Conservation (phyloP, 2,113 vertebrate species). For the Halichoeres trimaculatus region DNA sequence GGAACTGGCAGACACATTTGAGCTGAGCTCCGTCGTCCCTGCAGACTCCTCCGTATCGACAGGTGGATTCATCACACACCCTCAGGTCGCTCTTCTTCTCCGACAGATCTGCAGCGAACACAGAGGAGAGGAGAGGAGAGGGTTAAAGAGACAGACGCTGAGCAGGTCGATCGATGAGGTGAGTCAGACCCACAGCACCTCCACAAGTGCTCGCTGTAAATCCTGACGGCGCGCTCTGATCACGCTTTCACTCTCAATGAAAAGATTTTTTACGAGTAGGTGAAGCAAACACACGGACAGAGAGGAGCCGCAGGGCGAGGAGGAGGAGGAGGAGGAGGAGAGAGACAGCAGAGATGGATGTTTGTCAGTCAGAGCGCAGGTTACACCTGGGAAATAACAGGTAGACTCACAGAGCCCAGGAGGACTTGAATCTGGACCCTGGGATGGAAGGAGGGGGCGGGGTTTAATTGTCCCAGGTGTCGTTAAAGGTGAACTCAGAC, state of each 20-base stretch:
- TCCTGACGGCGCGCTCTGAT: neutral
- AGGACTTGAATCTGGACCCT: neutral
- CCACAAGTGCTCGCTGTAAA: neutral
- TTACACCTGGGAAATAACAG: slow-evolving; percentile 20
- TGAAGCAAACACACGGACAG: slow-evolving; percentile 4
- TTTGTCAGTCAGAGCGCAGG: neutral
- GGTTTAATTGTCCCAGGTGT: too few species aligned
- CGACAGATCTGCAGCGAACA: slow-evolving; percentile 84
- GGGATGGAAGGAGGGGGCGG: neutral
- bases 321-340: neutral
- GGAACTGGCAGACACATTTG: slow-evolving; percentile 94
- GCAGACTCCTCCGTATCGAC: slow-evolving; percentile 93
- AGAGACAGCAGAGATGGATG: neutral
- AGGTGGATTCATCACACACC: slow-evolving; percentile 91
- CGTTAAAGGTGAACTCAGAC: too few species aligned
- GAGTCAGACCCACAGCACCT: slow-evolving; percentile 1
- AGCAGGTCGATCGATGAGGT: slow-evolving; percentile 1
- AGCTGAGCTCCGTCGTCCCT: slow-evolving; percentile 91
- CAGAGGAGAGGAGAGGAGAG: neutral
- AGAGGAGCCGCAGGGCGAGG: slow-evolving; percentile 1
- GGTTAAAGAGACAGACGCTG: neutral
- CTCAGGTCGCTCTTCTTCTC: slow-evolving; percentile 90
- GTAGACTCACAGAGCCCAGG: neutral
- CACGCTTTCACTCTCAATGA: neutral
- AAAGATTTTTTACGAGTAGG: slow-evolving; percentile 7